These are phyloP conservation scores for Triops cancriformis DNA, from an alignment of 1,140 invertebrate genomes.

Conservation along the genomic window DNA sequence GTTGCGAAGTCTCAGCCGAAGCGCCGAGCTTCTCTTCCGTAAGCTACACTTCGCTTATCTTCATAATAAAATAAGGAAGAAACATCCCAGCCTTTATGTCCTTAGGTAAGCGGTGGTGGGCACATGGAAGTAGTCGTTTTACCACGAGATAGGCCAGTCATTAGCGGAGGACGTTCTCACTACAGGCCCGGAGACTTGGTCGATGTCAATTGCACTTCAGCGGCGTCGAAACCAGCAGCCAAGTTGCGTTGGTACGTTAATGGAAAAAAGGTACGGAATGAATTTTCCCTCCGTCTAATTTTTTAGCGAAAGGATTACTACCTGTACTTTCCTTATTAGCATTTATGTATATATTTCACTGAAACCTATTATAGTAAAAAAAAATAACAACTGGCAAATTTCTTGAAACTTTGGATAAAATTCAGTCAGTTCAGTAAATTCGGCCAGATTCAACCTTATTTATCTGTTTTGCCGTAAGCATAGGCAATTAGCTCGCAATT, in stretches of 20 bases:
- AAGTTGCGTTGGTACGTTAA: slow-evolving; percentile 36
- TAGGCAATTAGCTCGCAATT: no score
- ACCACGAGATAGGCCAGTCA: slow-evolving; percentile 31
- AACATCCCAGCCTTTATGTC: slow-evolving; percentile 65
- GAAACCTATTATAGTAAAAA: no score
- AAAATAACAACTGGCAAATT: no score
- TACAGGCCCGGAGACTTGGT: slow-evolving; percentile 34
- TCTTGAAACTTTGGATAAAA: no score
- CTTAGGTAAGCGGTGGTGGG: slow-evolving; percentile 30
- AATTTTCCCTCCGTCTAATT: neutral
- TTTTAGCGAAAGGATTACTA: neutral
- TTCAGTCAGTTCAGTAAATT: no score
- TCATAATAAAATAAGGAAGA: neutral
- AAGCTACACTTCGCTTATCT: neutral
- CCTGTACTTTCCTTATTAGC: neutral
- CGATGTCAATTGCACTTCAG: slow-evolving; percentile 36
- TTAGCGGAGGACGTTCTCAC: slow-evolving; percentile 32
- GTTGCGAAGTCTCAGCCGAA: slow-evolving; percentile 68
- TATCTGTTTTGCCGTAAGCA: no score
- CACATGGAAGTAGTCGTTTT: slow-evolving; percentile 29
- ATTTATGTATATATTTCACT: no score
- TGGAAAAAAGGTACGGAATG: slow-evolving; percentile 27
- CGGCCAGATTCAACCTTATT: no score
- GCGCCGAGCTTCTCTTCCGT: slow-evolving; percentile 52
- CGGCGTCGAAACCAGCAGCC: slow-evolving; percentile 33